Evolutionary conservation across 2,888 invertebrate species (phyloP).

Genomic region (Rhimphoctona megacephalus): DNA sequence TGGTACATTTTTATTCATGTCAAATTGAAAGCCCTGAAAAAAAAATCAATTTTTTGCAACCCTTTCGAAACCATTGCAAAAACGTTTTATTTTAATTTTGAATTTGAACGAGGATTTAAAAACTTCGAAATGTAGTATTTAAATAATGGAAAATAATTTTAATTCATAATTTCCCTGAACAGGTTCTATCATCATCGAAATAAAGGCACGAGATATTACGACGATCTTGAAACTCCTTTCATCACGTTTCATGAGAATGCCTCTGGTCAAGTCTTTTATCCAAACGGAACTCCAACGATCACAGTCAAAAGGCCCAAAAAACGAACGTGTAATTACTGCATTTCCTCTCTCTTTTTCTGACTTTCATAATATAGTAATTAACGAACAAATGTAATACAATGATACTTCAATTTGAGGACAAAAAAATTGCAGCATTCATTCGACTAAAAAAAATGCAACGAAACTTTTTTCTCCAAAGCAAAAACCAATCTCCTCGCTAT

Average conservation of each 20-base stretch:
- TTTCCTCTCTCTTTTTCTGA: neutral
- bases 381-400: neutral
- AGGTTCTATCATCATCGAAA: slow-evolving; percentile 71
- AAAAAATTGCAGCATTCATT: slow-evolving; percentile 5
- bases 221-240: slow-evolving; percentile 69
- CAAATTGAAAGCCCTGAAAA: neutral
- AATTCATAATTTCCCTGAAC: neutral
- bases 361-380: slow-evolving; percentile 28
- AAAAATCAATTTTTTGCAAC: neutral
- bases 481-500: neutral
- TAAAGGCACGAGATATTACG: slow-evolving; percentile 68
- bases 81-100: neutral
- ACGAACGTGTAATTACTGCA: slow-evolving; percentile 73
- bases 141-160: neutral
- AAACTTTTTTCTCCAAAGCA: neutral
- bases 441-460: neutral
- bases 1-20: slow-evolving; percentile 64
- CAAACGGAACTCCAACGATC: slow-evolving; percentile 74
- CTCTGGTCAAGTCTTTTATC: slow-evolving; percentile 74
- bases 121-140: neutral
- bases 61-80: neutral
- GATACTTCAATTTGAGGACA: neutral
- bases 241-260: slow-evolving; percentile 66
- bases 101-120: neutral
- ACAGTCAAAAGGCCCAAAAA: slow-evolving; percentile 63